Evolutionary conservation across 1,140 invertebrate genomes (phyloP), one percentile per base, ranked within the genome.

Genomic region (Stenopsyche tienmushanensis): DNA sequence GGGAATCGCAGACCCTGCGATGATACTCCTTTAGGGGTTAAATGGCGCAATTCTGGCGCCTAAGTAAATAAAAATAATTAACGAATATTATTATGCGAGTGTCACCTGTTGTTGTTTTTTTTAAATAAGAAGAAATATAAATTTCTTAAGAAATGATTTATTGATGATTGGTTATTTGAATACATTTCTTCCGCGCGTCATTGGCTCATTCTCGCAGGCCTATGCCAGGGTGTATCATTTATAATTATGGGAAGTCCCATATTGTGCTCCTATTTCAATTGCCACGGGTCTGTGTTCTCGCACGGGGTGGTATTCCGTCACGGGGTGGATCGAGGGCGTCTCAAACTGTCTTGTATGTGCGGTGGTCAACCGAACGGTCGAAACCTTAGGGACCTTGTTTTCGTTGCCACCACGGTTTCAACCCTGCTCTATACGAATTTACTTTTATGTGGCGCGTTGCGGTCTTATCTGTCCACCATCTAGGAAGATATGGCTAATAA

Each of bases 401-500:
- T 49, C 10, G 10, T 10, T 8, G n/a, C 10, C 17, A 1, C 3
- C 10, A 2, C 8, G 3, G 3, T 15, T 10, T 1, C 45, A 3
- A 49, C 3, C 45, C 45, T 17, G 17, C 15, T 9, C 2, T 1
- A 49, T 49, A 49, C 17, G n/a, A n/a, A n/a, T n/a, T n/a, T n/a
- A n/a, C n/a, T n/a, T 34, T 34, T 2, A n/a, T 13, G 21, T 10
- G 15, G 15, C 47, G 8, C 23, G 8, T 24, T 53, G 50, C 50
- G 50, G 17, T 13, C 15, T 24, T 53, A 53, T 53, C 50, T 24
- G 10, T 15, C 10, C 23, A 20, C 13, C 13, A 34, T 34, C 29
- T 34, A 5, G 5, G 50, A 53, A 53, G 23, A 49, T 49, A 17
- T 49, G 45, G 13, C 18, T 17, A 23, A 53, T 53, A 53, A 53